Evolutionary conservation across 64 coral and sea anemone genomes (phyloP).

Genomic region (Actinia tenebrosa): DNA sequence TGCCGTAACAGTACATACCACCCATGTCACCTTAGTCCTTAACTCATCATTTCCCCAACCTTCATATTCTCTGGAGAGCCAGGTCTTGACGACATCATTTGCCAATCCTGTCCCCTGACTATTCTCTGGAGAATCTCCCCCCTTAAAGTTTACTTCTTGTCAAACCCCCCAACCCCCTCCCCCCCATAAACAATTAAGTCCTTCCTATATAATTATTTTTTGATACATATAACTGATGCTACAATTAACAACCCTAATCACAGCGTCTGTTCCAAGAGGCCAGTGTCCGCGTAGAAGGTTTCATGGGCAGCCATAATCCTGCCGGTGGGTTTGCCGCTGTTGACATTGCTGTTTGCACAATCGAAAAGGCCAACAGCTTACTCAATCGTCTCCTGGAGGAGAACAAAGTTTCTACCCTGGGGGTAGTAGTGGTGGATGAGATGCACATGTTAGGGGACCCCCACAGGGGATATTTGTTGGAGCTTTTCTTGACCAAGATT

Average conservation of each 20-base stretch:
- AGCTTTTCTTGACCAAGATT: slow-evolving; percentile 92
- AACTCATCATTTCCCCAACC: too few species aligned
- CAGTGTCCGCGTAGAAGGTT: slow-evolving; percentile 86
- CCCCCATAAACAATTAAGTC: too few species aligned
- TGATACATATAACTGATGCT: too few species aligned
- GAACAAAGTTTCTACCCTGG: slow-evolving; percentile 59
- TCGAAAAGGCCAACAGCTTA: slow-evolving; percentile 97
- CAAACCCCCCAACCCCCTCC: too few species aligned
- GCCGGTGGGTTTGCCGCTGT: slow-evolving; percentile 64
- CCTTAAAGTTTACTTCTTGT: too few species aligned
- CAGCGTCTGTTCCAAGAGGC: slow-evolving; percentile 88
- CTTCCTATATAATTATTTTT: too few species aligned
- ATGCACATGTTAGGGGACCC: slow-evolving; percentile 94
- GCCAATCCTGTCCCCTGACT: too few species aligned
- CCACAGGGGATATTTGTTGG: slow-evolving; percentile 78
- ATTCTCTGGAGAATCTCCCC: too few species aligned
- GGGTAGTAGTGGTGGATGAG: slow-evolving; percentile 89
- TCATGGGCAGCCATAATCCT: slow-evolving; percentile 86
- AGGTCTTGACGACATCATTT: too few species aligned
- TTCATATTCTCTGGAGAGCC: too few species aligned
- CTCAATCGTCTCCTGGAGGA: slow-evolving; percentile 92
- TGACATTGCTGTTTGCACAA: slow-evolving; percentile 94
- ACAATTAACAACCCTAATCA: not conserved
- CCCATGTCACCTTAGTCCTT: too few species aligned
- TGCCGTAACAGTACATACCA: too few species aligned